phyloP scores from a whole-genome alignment of 2,113 vertebrate species.

The Limanda limanda region DNA sequence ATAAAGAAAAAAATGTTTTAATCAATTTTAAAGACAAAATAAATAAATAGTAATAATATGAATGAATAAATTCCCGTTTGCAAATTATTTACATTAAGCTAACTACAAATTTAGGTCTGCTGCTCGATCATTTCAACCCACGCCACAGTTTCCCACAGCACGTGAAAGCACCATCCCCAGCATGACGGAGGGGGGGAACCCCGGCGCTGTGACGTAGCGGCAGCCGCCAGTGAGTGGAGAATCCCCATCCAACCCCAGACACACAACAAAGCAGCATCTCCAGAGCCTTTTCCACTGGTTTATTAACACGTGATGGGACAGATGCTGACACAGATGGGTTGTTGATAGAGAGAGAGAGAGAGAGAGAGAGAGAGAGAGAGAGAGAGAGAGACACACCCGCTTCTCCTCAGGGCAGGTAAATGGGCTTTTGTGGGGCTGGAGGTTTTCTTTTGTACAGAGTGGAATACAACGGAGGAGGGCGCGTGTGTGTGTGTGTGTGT shows the following conservation, averaged over 20 bases:
- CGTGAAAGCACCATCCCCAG: constrained; percentile 37
- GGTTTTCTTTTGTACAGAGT: background rate
- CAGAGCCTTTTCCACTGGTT: background rate
- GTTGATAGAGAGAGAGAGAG: too few species aligned
- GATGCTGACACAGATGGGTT: background rate
- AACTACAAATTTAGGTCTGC: background rate
- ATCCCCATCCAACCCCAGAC: constrained; percentile 55
- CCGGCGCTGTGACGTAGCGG: constrained; percentile 66
- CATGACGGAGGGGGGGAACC: constrained; percentile 59
- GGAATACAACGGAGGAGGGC: background rate
- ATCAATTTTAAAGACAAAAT: too few species aligned
- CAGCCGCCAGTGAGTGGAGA: constrained; percentile 48
- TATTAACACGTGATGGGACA: background rate
- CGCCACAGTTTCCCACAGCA: background rate
- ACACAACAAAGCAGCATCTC: background rate
- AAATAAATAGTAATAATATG: too few species aligned
- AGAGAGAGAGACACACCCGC: background rate
- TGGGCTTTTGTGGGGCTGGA: background rate
- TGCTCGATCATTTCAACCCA: background rate
- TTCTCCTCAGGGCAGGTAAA: background rate
- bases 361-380: too few species aligned
- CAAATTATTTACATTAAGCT: too few species aligned
- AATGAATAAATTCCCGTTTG: too few species aligned
- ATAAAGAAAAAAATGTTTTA: too few species aligned
- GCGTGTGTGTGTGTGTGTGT: constrained; percentile 12